Conservation (phyloP, 2,113 vertebrate species). For the Euleptes europaea region DNA sequence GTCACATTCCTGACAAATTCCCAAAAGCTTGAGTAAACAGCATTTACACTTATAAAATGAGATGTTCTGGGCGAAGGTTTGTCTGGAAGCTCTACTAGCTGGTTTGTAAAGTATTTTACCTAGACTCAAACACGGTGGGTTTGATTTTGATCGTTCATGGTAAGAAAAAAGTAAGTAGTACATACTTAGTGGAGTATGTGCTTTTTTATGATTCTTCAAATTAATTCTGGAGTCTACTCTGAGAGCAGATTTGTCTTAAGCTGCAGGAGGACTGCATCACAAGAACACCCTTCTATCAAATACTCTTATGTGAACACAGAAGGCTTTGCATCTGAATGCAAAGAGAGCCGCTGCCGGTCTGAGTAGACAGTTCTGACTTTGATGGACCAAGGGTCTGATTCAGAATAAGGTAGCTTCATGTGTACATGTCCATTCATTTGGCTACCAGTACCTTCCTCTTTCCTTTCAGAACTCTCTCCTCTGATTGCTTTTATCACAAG, state of each 20-base stretch:
- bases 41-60: background rate
- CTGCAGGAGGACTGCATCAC: background rate
- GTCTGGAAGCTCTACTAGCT: background rate
- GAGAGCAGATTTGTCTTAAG: background rate
- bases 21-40: background rate
- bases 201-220: no score
- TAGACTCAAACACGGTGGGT: background rate
- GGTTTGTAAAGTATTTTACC: background rate
- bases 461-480: background rate
- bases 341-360: no score
- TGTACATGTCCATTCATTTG: background rate
- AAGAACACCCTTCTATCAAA: background rate
- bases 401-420: no score
- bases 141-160: background rate
- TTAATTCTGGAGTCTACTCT: no score
- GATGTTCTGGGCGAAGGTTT: background rate
- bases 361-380: no score
- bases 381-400: no score
- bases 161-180: background rate
- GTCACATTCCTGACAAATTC: background rate
- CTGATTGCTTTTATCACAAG: background rate
- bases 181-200: background rate
- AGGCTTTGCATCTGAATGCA: background rate
- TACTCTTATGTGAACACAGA: background rate
- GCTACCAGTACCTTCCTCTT: background rate